Evolutionary conservation across 2,113 vertebrate genomes (phyloP).

Genomic region (Pteronura brasiliensis): DNA sequence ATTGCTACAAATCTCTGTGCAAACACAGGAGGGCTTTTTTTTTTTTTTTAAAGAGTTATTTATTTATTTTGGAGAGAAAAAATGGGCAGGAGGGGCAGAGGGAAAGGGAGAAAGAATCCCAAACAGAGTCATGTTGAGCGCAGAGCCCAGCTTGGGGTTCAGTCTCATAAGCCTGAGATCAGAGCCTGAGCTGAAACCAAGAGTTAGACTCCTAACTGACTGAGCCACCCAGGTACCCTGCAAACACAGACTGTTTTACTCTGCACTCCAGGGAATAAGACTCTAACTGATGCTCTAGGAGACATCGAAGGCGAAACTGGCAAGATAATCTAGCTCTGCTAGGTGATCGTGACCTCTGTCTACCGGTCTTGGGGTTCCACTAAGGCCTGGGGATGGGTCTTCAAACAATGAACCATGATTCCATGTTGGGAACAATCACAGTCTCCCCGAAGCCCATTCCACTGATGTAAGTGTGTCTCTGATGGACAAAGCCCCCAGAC

Average conservation of each 20-base stretch:
- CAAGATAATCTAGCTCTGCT: not conserved
- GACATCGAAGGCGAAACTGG: not conserved
- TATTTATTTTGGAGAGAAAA: not conserved
- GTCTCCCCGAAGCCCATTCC: not conserved
- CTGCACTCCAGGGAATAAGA: not conserved
- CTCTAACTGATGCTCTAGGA: not conserved
- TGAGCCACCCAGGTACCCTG: not conserved
- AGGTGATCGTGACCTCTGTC: not conserved
- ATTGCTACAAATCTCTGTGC: not conserved
- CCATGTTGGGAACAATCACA: not conserved
- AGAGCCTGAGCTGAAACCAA: not conserved
- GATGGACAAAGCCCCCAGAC: conserved; percentile 22
- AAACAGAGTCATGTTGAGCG: not conserved
- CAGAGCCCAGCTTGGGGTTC: not conserved
- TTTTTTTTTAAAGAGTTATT: not conserved
- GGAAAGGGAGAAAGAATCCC: not conserved
- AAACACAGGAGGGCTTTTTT: not conserved
- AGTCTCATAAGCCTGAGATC: not conserved
- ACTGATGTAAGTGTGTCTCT: not conserved
- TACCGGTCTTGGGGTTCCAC: not conserved
- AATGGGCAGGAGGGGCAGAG: not conserved
- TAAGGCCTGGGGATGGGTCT: too few species aligned
- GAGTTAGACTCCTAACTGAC: not conserved
- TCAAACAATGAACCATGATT: not conserved
- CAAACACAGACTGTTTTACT: not conserved